Conservation (phyloP, 2,797 vertebrate species). For the Cyprinella venusta region DNA sequence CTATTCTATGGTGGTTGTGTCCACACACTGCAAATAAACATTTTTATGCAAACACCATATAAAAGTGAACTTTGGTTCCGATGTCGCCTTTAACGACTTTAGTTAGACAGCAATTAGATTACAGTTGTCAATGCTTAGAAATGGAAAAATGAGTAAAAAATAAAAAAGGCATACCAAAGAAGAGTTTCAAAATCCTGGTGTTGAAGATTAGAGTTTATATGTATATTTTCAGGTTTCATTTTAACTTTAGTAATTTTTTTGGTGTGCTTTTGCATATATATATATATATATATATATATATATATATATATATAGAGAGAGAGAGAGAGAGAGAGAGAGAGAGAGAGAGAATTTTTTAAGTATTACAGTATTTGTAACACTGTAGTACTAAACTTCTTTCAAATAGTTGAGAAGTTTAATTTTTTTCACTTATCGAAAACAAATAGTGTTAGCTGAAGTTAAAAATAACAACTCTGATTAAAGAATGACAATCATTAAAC, state of each 20-base stretch:
- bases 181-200: neutral
- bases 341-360: too few species aligned
- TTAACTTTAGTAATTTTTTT: neutral
- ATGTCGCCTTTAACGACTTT: neutral
- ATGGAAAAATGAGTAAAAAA: neutral
- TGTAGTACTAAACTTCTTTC: neutral
- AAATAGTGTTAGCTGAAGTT: neutral
- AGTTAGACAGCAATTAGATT: neutral
- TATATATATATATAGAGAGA: too few species aligned
- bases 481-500: neutral
- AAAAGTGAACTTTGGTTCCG: too few species aligned
- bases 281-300: neutral
- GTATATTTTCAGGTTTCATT: neutral
- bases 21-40: too few species aligned
- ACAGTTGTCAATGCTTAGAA: neutral
- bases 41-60: too few species aligned
- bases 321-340: too few species aligned
- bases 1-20: too few species aligned
- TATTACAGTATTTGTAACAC: too few species aligned
- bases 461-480: neutral
- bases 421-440: too few species aligned
- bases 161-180: too few species aligned
- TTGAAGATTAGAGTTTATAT: neutral
- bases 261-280: too few species aligned
- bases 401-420: neutral